Evolutionary conservation across 1,140 invertebrate genomes (phyloP).

Genomic region (Leptestheria dahalacensis): DNA sequence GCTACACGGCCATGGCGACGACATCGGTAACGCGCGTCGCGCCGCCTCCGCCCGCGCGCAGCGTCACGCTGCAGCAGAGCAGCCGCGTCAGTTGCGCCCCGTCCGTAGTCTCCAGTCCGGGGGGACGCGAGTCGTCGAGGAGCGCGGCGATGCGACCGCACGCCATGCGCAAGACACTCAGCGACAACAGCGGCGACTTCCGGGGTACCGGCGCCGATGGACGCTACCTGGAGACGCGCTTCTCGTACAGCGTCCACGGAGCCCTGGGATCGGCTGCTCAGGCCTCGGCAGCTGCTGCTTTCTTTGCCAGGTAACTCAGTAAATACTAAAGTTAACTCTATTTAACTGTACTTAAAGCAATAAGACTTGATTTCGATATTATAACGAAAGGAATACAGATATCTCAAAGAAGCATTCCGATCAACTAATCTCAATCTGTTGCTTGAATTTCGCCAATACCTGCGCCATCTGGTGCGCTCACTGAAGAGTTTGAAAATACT

Average conservation of each 20-base stretch:
- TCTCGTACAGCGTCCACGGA: slow-evolving; percentile 31
- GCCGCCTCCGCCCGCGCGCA: neutral
- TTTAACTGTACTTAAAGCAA: too few species aligned
- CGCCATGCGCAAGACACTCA: neutral
- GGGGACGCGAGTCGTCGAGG: neutral
- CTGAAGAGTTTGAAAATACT: too few species aligned
- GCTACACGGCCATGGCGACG: neutral
- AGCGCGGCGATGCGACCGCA: neutral
- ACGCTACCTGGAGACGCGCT: slow-evolving; percentile 30
- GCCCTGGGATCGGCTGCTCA: slow-evolving; percentile 31
- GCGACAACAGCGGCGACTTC: neutral
- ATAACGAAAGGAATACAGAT: too few species aligned
- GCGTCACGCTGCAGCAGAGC: neutral
- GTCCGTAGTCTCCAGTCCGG: neutral
- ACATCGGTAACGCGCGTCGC: neutral
- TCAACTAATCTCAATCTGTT: too few species aligned
- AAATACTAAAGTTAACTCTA: too few species aligned
- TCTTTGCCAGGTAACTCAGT: slow-evolving; percentile 34
- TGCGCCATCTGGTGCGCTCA: too few species aligned
- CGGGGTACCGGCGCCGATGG: neutral
- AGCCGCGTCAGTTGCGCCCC: neutral
- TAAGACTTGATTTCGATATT: too few species aligned
- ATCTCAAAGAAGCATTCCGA: too few species aligned
- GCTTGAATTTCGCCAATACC: too few species aligned
- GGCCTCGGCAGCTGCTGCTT: slow-evolving; percentile 32